A percentile compares a stretch with the other conserved stretches of the same genome.
These are phyloP conservation scores for Zoanthus sansibaricus DNA, from an alignment of 92 coral and sea anemone species.

Conservation along the genomic window DNA sequence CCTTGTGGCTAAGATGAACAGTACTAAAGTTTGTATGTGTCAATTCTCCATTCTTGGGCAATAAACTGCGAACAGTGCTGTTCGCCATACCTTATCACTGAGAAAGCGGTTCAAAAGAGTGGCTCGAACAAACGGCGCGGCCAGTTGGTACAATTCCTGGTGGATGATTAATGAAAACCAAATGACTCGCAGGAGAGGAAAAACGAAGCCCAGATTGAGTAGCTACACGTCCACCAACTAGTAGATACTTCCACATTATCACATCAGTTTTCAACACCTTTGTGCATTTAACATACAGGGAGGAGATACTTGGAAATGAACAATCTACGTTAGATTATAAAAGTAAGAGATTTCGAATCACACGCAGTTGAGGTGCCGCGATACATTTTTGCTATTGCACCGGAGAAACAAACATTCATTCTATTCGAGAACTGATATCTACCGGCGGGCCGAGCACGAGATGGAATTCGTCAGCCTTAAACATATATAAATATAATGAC, in stretches of 20 bases:
- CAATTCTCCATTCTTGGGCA: conserved; percentile 31
- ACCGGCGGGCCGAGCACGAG: too few relatives aligned
- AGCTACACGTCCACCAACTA: background rate
- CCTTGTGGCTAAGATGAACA: conserved; percentile 64
- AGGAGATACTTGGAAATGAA: background rate
- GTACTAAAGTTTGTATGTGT: conserved; percentile 30
- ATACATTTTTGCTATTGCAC: too few relatives aligned
- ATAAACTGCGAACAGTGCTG: conserved; percentile 49
- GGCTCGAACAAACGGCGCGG: conserved; percentile 23
- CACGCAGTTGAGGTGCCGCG: too few relatives aligned
- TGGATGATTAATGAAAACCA: conserved; percentile 38
- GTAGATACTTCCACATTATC: background rate
- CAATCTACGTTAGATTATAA: background rate
- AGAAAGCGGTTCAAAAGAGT: conserved; percentile 39
- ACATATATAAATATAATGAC: too few relatives aligned
- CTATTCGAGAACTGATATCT: too few relatives aligned
- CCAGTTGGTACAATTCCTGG: conserved; percentile 39
- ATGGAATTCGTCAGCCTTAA: too few relatives aligned
- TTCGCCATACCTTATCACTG: conserved; percentile 38
- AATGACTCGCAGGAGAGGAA: conserved; percentile 40
- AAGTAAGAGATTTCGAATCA: too few relatives aligned
- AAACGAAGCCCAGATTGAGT: background rate
- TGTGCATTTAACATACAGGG: background rate
- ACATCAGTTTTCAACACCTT: background rate
- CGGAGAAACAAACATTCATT: too few relatives aligned